phyloP scores from a whole-genome alignment of 2,113 vertebrate species.

The Myotis brandtii region DNA sequence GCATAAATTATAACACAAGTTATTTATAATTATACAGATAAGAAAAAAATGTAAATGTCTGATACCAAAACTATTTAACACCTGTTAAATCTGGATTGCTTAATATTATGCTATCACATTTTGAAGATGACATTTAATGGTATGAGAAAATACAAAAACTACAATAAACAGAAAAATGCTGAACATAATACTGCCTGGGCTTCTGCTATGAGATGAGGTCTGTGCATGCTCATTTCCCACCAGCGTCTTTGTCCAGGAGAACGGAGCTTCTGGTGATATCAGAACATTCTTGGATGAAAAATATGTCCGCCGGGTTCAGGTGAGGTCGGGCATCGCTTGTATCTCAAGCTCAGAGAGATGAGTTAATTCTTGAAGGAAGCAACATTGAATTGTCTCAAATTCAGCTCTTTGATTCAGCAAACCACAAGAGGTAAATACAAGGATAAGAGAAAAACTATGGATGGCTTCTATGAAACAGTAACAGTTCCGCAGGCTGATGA shows the following conservation, averaged over 20 bases:
- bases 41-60: neutral
- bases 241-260: neutral
- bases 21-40: conserved; percentile 11
- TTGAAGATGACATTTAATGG: neutral
- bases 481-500: neutral
- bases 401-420: conserved; percentile 19
- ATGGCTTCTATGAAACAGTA: neutral
- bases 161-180: neutral
- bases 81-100: neutral
- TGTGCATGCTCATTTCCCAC: neutral
- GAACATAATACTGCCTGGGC: neutral
- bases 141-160: neutral
- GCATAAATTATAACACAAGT: neutral
- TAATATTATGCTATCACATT: neutral
- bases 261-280: neutral
- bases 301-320: neutral
- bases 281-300: neutral
- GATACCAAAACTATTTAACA: neutral
- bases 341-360: neutral
- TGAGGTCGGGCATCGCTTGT: neutral
- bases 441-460: neutral
- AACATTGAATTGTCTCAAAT: neutral
- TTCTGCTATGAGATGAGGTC: neutral
- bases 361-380: neutral
- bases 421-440: neutral